A percentile compares a stretch with the other conserved stretches of the same genome.
Evolutionary conservation across 2,888 invertebrate genomes (phyloP).

Genomic region (Archips crataeganus): DNA sequence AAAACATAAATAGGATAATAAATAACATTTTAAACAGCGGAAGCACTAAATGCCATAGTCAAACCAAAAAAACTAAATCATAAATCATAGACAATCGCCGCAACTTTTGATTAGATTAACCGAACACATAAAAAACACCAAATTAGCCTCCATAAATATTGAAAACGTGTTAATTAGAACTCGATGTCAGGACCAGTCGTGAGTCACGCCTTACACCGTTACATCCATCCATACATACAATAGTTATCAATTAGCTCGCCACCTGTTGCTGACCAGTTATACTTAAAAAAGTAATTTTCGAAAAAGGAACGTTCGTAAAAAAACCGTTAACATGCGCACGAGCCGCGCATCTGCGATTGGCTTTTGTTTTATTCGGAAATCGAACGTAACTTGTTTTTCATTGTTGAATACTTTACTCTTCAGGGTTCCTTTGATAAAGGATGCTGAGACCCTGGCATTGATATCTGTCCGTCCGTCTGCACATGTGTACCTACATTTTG

Average conservation of each 20-base stretch:
- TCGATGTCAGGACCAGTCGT: not conserved
- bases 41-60: conserved; percentile 14
- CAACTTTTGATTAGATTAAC: conserved; percentile 18
- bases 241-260: conserved; percentile 53
- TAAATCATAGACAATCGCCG: conserved; percentile 18
- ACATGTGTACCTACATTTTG: too few species aligned
- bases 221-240: conserved; percentile 43
- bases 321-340: conserved; percentile 65
- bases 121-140: conserved; percentile 7
- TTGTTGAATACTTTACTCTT: conserved; percentile 22
- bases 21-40: conserved; percentile 24
- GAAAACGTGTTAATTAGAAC: conserved; percentile 19
- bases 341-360: conserved; percentile 71
- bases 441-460: not conserved
- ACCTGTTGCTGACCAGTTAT: conserved; percentile 55
- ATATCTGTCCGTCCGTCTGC: too few species aligned
- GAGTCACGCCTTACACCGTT: conserved; percentile 28
- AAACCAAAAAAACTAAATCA: conserved; percentile 1
- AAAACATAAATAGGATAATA: not conserved
- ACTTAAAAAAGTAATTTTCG: conserved; percentile 44
- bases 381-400: conserved; percentile 49
- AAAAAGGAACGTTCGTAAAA: conserved; percentile 40
- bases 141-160: conserved; percentile 23
- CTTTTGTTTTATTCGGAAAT: conserved; percentile 72
- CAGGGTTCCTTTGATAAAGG: not conserved